Percentiles rank a stretch among this genome's conserved stretches.
Conservation (phyloP, 1,140 invertebrate genomes). For the Drosophila gunungcola region DNA sequence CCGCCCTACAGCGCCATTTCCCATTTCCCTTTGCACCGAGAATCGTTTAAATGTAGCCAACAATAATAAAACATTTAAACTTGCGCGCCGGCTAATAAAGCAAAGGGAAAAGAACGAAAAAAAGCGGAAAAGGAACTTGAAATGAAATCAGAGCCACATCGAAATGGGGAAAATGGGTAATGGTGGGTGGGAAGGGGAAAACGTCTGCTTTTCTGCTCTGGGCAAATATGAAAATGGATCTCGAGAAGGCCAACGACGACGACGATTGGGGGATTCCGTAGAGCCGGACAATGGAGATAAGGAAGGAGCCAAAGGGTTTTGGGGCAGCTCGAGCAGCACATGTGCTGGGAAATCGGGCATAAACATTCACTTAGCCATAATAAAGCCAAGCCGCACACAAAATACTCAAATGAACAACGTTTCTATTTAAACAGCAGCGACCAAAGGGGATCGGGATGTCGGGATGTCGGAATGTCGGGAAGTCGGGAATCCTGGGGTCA, state of each 20-base stretch:
- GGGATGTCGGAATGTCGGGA: too few species aligned
- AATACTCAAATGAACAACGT: slow-evolving; percentile 61
- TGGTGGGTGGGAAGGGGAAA: slow-evolving; percentile 30
- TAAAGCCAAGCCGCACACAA: slow-evolving; percentile 48
- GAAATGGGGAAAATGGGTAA: slow-evolving; percentile 36
- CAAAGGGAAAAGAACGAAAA: neutral
- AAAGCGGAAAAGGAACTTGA: slow-evolving; percentile 38
- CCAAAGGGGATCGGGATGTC: too few species aligned
- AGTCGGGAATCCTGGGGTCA: neutral
- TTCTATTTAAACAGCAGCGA: slow-evolving; percentile 45
- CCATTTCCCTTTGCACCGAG: slow-evolving; percentile 16
- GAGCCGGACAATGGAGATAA: slow-evolving; percentile 43
- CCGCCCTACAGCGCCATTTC: neutral
- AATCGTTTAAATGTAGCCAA: slow-evolving; percentile 65
- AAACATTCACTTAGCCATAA: slow-evolving; percentile 74
- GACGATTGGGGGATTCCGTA: slow-evolving; percentile 27
- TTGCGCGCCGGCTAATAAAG: slow-evolving; percentile 57
- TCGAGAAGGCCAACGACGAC: slow-evolving; percentile 11
- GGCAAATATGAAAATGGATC: slow-evolving; percentile 64
- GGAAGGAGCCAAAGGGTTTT: slow-evolving; percentile 26
- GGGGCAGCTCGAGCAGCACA: slow-evolving; percentile 1
- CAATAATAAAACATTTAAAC: slow-evolving; percentile 63
- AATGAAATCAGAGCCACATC: slow-evolving; percentile 64
- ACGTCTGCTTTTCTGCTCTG: slow-evolving; percentile 39
- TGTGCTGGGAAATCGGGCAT: slow-evolving; percentile 65